Base-by-base conservation (phyloP, 2,797 vertebrate species). In the Brotula barbata region DNA sequence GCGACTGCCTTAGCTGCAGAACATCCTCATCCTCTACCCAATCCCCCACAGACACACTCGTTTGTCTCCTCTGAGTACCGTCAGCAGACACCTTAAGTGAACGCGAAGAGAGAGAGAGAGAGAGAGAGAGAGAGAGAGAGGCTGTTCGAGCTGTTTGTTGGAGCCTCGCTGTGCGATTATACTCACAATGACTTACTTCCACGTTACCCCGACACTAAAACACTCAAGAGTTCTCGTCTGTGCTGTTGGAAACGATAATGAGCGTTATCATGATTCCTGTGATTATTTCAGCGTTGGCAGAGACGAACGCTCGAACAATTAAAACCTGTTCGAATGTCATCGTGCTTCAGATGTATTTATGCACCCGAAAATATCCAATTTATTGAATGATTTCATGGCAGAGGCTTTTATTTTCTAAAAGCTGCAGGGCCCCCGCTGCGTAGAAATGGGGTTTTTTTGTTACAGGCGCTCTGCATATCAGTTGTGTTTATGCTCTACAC, bases 161-260 rank as follows among this genome's bases (percentile, higher is more conserved):
- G 47, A 65, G 48, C 57, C 22, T 33, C 14, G 41, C 8, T 56
- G 22, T 53, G 31, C 52, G 48, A 61, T 36, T 37, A 21, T 47
- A 58, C 39, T 71, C 63, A 49, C 55, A 69, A 52, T 49, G 44
- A 48, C 34, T 34, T 36, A 0, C 16, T 49, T 7, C 7, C 42
- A 43, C 71, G 64, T 61, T 61, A 20, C 3, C 50, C 31, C n/a
- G n/a, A n/a, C n/a, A n/a, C n/a, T n/a, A n/a, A 73, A 54, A 7
- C n/a, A 1, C n/a, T 53, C 25, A 8, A 19, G 13, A 34, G 40
- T 57, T 72, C n/a, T 17, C 52, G 25, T 63, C 16, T 61, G 7
- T 34, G 13, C 36, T 31, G 56, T 21, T 55, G 6, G 39, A 50
- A 7, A 57, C 64, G 19, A 17, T 15, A 17, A 5, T 8, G 17